A percentile compares a stretch with the other conserved stretches of the same genome.
These are phyloP conservation scores for Catostylus mosaicus DNA, from an alignment of 30 jellyfish, hydroid and myxozoan genomes.

Conservation along the genomic window DNA sequence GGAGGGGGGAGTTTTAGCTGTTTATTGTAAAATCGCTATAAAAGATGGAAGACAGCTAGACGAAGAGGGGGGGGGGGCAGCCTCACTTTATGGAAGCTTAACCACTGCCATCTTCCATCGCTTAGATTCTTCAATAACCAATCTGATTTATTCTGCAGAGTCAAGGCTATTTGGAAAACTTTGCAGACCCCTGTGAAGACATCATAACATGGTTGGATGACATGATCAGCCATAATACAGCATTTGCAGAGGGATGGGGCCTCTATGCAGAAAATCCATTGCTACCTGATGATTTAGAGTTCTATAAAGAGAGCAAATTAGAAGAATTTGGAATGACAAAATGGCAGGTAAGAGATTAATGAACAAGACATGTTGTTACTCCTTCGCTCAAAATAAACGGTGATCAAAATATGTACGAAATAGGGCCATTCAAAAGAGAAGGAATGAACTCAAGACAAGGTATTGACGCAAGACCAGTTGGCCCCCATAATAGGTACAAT, in stretches of 20 bases:
- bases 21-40: no score
- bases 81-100: no score
- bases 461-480: no score
- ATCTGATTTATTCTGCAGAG: slow-evolving; percentile 40
- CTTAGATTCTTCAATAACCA: neutral
- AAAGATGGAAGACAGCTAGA: no score
- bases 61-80: no score
- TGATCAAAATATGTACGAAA: no score
- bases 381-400: no score
- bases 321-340: slow-evolving; percentile 69
- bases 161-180: slow-evolving; percentile 90
- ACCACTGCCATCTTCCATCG: neutral
- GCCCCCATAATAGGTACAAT: no score
- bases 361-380: neutral
- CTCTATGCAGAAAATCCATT: slow-evolving; percentile 86
- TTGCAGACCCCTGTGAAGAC: slow-evolving; percentile 79
- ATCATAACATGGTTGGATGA: slow-evolving; percentile 73
- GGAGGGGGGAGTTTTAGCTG: no score
- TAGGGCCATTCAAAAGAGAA: no score
- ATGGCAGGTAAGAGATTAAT: slow-evolving; percentile 79
- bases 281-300: slow-evolving; percentile 59
- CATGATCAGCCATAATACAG: slow-evolving; percentile 75
- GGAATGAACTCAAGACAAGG: no score
- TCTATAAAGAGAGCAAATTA: slow-evolving; percentile 51
- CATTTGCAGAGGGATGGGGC: slow-evolving; percentile 95